Evolutionary conservation across 1,140 invertebrate genomes (phyloP).

Genomic region (Drosophila cardini): DNA sequence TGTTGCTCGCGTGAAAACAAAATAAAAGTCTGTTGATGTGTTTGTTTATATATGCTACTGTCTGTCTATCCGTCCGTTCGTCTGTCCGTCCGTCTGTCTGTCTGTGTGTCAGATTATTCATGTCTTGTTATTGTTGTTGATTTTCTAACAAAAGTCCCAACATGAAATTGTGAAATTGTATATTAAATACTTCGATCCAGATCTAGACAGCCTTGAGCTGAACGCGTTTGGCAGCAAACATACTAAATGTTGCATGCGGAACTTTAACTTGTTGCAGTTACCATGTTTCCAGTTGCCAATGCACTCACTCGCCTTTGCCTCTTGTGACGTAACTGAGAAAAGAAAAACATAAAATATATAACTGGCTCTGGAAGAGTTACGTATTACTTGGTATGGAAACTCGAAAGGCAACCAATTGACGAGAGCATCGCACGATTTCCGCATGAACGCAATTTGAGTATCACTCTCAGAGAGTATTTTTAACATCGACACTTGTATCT

Average conservation of each 20-base stretch:
- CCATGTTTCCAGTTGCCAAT: slow-evolving; percentile 37
- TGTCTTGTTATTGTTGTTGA: slow-evolving; percentile 22
- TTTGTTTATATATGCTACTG: slow-evolving; percentile 23
- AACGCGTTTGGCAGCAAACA: slow-evolving; percentile 11
- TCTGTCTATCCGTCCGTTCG: not conserved
- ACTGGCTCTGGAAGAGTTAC: slow-evolving; percentile 55
- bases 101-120: slow-evolving; percentile 8
- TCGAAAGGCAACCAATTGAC: slow-evolving; percentile 34
- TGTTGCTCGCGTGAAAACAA: slow-evolving; percentile 39
- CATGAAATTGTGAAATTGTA: slow-evolving; percentile 61
- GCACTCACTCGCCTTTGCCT: too few relatives aligned
- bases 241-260: slow-evolving; percentile 60
- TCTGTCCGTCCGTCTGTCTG: not conserved
- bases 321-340: slow-evolving; percentile 64
- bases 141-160: slow-evolving; percentile 34
- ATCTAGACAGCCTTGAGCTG: slow-evolving; percentile 61
- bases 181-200: slow-evolving; percentile 35
- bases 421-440: slow-evolving; percentile 48
- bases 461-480: slow-evolving; percentile 8
- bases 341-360: not conserved
- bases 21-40: slow-evolving; percentile 41
- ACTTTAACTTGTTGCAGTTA: slow-evolving; percentile 36
- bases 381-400: slow-evolving; percentile 52
- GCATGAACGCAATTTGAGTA: slow-evolving; percentile 42
- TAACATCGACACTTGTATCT: slow-evolving; percentile 8